Percentiles rank a stretch among this genome's conserved stretches.
phyloP scores from a whole-genome alignment of 2,113 vertebrate genomes.

The Bujurquina vittata region DNA sequence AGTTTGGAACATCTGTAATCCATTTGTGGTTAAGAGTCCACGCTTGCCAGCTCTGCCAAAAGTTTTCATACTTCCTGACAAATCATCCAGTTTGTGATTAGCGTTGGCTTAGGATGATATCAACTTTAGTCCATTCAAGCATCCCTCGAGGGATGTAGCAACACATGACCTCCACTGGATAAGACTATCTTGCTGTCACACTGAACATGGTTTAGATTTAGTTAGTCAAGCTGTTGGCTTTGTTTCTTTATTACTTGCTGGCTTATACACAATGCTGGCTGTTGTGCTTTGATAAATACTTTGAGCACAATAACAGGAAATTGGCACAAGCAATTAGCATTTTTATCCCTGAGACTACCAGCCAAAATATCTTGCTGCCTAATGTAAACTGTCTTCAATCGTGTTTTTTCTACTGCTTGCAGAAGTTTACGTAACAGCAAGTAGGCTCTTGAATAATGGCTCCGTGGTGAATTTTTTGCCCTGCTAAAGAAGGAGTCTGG shows the following conservation, averaged over 20 bases:
- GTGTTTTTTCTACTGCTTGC: constrained; percentile 54
- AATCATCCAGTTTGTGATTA: constrained; percentile 69
- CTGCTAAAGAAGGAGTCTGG: constrained; percentile 20
- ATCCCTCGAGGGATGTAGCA: constrained; percentile 41
- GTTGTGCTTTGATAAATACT: constrained; percentile 64
- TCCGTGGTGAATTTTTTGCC: constrained; percentile 20
- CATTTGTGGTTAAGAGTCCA: constrained; percentile 69
- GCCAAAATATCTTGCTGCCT: constrained; percentile 50
- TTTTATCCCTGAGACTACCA: constrained; percentile 40
- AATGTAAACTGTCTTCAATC: constrained; percentile 65
- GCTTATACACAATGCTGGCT: constrained; percentile 55
- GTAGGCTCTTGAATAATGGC: constrained; percentile 31
- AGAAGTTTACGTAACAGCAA: constrained; percentile 52
- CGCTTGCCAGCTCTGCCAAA: constrained; percentile 64
- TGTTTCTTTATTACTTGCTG: constrained; percentile 58
- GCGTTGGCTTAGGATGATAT: constrained; percentile 58
- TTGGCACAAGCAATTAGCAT: constrained; percentile 60
- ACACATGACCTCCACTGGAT: constrained; percentile 51
- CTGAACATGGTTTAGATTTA: constrained; percentile 52
- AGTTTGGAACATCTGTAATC: constrained; percentile 72
- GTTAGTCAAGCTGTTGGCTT: constrained; percentile 47
- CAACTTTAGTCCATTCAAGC: constrained; percentile 45
- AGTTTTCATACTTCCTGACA: constrained; percentile 68
- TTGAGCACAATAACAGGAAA: constrained; percentile 66
- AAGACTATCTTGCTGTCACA: constrained; percentile 55